A percentile compares a stretch with the other conserved stretches of the same genome.
Evolutionary conservation across 1,140 invertebrate genomes (phyloP).

Genomic region (Drosophila pallidifrons): DNA sequence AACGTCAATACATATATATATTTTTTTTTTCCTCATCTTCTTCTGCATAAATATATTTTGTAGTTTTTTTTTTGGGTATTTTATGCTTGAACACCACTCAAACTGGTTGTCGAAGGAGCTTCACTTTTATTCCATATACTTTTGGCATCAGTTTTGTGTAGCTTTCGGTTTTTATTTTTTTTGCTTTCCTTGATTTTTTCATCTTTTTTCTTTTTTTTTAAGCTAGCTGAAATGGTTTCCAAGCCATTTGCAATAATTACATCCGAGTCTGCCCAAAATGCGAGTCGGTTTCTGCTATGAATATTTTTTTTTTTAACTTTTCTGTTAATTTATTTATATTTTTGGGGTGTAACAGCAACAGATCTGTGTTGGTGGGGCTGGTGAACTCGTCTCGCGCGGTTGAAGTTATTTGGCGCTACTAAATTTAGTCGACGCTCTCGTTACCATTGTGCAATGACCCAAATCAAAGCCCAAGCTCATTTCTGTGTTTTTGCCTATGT

Average conservation of each 20-base stretch:
- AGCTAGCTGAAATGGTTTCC: constrained; percentile 41
- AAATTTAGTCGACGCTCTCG: constrained; percentile 72
- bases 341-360: background rate
- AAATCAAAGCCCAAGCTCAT: constrained; percentile 73
- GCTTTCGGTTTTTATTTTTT: constrained; percentile 39
- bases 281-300: constrained; percentile 9
- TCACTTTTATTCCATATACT: constrained; percentile 45
- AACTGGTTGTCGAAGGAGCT: constrained; percentile 54
- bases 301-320: constrained; percentile 10
- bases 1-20: constrained; percentile 36
- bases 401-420: constrained; percentile 54
- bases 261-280: constrained; percentile 34
- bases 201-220: constrained; percentile 1
- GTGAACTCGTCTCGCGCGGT: constrained; percentile 32
- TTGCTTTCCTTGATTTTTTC: background rate
- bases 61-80: constrained; percentile 21
- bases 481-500: constrained; percentile 46
- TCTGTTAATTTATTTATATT: constrained; percentile 1
- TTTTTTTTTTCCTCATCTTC: constrained; percentile 14
- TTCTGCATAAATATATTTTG: background rate
- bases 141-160: constrained; percentile 21
- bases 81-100: constrained; percentile 30
- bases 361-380: constrained; percentile 20
- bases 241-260: constrained; percentile 53
- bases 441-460: constrained; percentile 83